These are phyloP conservation scores for Podarcis lilfordi DNA, from an alignment of 2,797 vertebrate species.

Conservation along the genomic window DNA sequence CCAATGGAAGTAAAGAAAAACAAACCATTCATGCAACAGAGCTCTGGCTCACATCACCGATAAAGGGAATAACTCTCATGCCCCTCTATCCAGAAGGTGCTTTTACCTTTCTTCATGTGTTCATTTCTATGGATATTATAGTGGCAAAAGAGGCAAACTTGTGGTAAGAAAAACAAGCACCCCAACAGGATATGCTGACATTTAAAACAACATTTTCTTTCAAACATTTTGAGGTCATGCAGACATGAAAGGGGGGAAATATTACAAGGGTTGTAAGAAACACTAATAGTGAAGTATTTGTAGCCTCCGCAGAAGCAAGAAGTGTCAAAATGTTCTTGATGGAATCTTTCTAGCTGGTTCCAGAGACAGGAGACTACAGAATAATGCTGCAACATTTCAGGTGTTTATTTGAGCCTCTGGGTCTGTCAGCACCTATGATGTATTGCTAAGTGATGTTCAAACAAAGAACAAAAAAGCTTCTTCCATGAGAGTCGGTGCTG, in stretches of 20 bases:
- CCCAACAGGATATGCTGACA: neutral
- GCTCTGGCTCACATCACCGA: neutral
- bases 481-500: neutral
- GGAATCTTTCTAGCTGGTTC: neutral
- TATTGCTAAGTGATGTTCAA: neutral
- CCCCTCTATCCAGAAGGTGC: neutral
- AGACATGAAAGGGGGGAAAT: neutral
- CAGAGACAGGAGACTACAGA: neutral
- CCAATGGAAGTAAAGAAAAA: neutral
- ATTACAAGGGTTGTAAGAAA: neutral
- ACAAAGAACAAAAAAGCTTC: neutral
- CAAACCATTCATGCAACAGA: neutral
- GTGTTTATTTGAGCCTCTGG: constrained; percentile 13
- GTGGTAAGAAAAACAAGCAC: neutral
- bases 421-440: constrained; percentile 2
- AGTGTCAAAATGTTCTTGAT: neutral
- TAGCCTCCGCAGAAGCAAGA: neutral
- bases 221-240: neutral
- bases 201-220: constrained; percentile 17
- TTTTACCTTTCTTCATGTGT: neutral
- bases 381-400: neutral
- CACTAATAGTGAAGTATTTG: neutral
- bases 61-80: neutral
- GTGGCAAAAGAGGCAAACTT: neutral
- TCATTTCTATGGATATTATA: neutral